Evolutionary conservation across 2,113 vertebrate genomes (phyloP).

Genomic region (Podiceps cristatus): DNA sequence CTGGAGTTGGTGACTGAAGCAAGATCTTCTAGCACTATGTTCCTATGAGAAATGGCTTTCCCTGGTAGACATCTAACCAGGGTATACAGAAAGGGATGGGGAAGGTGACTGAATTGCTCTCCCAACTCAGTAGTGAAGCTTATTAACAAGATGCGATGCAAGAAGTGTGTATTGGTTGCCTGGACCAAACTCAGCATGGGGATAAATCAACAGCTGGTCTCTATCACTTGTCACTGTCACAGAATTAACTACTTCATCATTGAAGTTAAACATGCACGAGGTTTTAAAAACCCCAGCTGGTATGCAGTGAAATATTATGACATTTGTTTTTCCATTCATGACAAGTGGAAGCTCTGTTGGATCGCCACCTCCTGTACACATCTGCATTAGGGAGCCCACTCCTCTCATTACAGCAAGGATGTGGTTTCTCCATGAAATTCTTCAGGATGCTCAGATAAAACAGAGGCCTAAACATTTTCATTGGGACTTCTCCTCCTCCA

Average conservation of each 20-base stretch:
- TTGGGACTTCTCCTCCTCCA: accelerated
- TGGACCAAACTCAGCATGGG: not conserved
- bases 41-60: not conserved
- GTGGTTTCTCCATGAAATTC: not conserved
- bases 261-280: not conserved
- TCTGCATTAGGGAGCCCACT: not conserved
- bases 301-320: not conserved
- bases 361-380: not conserved
- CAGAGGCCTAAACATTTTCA: not conserved
- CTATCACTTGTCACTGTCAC: not conserved
- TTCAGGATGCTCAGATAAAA: not conserved
- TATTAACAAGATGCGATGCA: not conserved
- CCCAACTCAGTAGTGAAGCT: not conserved
- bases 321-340: not conserved
- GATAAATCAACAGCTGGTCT: not conserved
- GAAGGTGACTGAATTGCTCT: not conserved
- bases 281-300: not conserved
- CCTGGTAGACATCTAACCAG: not conserved
- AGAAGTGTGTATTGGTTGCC: not conserved
- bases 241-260: not conserved
- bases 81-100: not conserved
- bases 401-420: not conserved
- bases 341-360: not conserved
- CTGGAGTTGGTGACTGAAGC: not conserved
- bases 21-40: not conserved